Evolutionary conservation across 2,797 vertebrate genomes (phyloP), one percentile per base, ranked within the genome.

Genomic region (Neostethus bicornis): DNA sequence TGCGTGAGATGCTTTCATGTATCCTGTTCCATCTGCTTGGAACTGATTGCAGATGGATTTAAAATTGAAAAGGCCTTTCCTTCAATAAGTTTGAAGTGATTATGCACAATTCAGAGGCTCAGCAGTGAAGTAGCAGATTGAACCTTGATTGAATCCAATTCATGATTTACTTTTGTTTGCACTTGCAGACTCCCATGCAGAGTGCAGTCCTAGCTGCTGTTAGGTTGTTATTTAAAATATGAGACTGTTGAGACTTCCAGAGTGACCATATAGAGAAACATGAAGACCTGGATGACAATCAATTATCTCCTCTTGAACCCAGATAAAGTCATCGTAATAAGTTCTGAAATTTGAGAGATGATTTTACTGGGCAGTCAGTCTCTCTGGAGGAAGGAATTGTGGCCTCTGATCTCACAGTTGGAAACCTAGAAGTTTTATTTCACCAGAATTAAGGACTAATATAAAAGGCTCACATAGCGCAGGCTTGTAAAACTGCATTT

Each of bases 11-110:
- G 69, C 43, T 66, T 77, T 74, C 16, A 50, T 70, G 32, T 44
- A 19, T 39, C 43, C 38, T 26, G 14, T 50, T 61, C 45, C 42
- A 50, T 70, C 57, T 32, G 72, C 51, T 57, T 46, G 58, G 16
- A 57, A 49, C 20, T 69, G 52, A 69, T 79, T 75, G 62, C 47
- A 39, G 20, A 17, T 32, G 46, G 61, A 70, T 74, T 65, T 50
- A 26, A 58, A 69, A 42, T 43, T 45, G 25, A 58, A 62, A 55
- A 60, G n/a, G 9, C 28, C 50, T 64, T 53, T 57, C 20, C 21
- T 37, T 17, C 1, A 1, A 17, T 44, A 42, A 50, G 43, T 70
- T 55, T 49, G 39, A 29, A 62, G 52, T 48, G 53, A 62, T 63
- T 49, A 42, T 20, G 9, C 19, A 39, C 44, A 44, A 47, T 42